Evolutionary conservation across 2,113 vertebrate genomes (phyloP), one percentile per base, ranked within the genome.

Genomic region (Castor canadensis): DNA sequence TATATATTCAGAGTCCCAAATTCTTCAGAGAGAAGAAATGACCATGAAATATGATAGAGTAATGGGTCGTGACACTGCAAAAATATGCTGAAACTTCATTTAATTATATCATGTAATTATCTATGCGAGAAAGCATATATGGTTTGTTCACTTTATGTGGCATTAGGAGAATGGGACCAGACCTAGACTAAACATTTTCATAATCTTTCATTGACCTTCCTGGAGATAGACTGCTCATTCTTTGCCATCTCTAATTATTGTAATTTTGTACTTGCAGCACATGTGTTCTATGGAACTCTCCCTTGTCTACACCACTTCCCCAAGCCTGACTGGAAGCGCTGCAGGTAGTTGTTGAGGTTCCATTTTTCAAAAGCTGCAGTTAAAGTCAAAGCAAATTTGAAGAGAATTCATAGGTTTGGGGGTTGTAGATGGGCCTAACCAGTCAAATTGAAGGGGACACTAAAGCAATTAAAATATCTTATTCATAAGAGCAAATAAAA

Each of bases 151-250:
- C 28, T 96, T 56, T 64, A 52, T 92, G 95, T 92, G 69, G 45
- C 60, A 88, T 90, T 72, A 67, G 30, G 77, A 92, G 73, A 85
- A 87, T 52, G 54, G 67, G n/a, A 81, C 82, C 43, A 45, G 71
- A 54, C 15, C 96, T 96, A 97, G 97, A 97, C 97, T 97, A 97
- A 97, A 97, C 97, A 97, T 92, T 95, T 93, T 95, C 56, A 88
- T 92, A 94, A 88, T 97, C 94, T 92, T 96, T 92, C 95, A 60
- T 82, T 86, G 93, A 91, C 91, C 94, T 95, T 97, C 88, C 96
- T 95, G 93, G 93, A 95, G 93, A 96, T 86, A 91, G 86, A 85
- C 52, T 56, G 52, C 67, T 75, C 73, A 82, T 40, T 47, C 94
- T 79, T 97, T 93, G 85, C 86, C 94, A 95, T 91, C 91, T 97